Evolutionary conservation across 1,140 invertebrate genomes (phyloP), one percentile per base, ranked within the genome.

Genomic region (Conopomorpha cramerella): DNA sequence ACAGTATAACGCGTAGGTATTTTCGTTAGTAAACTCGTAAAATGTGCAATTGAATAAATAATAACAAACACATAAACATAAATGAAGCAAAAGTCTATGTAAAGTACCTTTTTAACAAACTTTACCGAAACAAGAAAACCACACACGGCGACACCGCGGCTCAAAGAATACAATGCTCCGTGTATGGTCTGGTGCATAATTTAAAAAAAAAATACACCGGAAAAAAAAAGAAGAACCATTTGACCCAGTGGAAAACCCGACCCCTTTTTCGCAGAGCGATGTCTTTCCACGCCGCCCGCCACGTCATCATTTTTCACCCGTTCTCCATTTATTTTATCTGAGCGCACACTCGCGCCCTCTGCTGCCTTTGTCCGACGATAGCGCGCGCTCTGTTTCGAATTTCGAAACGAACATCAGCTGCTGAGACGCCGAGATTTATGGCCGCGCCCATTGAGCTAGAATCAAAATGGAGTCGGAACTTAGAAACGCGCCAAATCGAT

Each of bases 271-370:
- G 11, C 4, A 50, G 46, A 38, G 39, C 45, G 45, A 40, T 49
- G 55, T 57, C 47, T 57, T 63, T 61, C 59, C 57, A 52, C 60
- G 52, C 51, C 49, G 46, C 36, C n/a, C 53, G 41, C 13, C 59
- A 53, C 49, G 51, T 54, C 52, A 53, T 71, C 66, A 71, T 71
- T 71, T 71, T 71, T 71, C 66, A 71, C 55, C 36, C 51, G 43
- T 54, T 46, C 46, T 55, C 66, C 66, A 68, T 72, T 68, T 72
- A 72, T 72, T 66, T 71, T 71, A 71, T 71, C 66, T 64, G 54
- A 45, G 51, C 57, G 50, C 54, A 23, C 19, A 23, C 19, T 23
- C 56, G 49, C 66, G 66, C 65, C 51, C 62, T 51, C 48, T 47
- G 52, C 42, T 51, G n/a, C 52, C 38, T 36, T 41, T 39, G 16